Evolutionary conservation across 1,140 invertebrate genomes (phyloP), one percentile per base, ranked within the genome.

Genomic region (Neelides sp.): DNA sequence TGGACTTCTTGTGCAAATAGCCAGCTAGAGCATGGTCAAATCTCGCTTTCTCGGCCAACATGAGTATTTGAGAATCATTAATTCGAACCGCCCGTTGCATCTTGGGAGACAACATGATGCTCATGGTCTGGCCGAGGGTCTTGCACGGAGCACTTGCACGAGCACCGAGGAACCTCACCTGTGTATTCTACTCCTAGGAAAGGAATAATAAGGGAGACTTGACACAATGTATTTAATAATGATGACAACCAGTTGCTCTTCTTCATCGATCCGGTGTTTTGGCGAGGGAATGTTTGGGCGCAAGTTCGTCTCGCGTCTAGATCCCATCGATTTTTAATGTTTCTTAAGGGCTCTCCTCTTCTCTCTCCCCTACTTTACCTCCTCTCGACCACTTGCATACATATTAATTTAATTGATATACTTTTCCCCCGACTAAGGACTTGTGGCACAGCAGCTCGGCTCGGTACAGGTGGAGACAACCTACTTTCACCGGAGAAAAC

Each of bases 81-180:
- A 91, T 79, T 27, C 85, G 75, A 32, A 90, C 76, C 12, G 78
- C 77, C 46, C 84, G 77, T 73, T 89, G 84, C 76, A 89, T 85
- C 65, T 83, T 83, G 7, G 82, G 82, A 64, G 81, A 83, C 54
- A 83, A 68, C 79, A 83, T 82, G 42, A 48, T 59, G 56, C 45
- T 46, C 24, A 48, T 52, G 19, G 41, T 30, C 10, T 35, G 23
- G 10, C 26, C 37, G n/a, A n/a, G n/a, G n/a, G n/a, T n/a, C n/a
- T n/a, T n/a, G n/a, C n/a, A 44, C 7, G 17, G 17, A 24, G 17
- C 10, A 24, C 17, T 19, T 19, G 37, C 17, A 44, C 10, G 10
- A 12, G 8, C 37, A 40, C 37, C 17, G 8, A 8, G 7, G 17
- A 40, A 10, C 37, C 10, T 10, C 10, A 34, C 7, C 15, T 26